Percentiles rank a stretch among this genome's conserved stretches.
These are phyloP conservation scores for Anas flavirostris DNA, from an alignment of 2,797 vertebrate species.

Conservation along the genomic window DNA sequence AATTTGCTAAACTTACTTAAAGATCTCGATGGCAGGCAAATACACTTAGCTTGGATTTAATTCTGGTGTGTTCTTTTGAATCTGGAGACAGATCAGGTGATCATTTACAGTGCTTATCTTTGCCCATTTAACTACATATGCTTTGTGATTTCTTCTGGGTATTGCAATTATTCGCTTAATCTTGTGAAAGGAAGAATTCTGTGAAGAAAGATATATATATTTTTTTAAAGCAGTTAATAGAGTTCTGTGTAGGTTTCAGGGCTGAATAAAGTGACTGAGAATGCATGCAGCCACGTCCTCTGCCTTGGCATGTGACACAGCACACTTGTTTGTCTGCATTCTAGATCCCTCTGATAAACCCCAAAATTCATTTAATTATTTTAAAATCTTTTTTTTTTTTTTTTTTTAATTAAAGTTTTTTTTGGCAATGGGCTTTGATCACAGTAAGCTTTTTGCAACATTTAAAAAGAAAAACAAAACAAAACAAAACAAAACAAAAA, in stretches of 20 bases:
- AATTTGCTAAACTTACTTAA: not conserved
- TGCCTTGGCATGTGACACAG: not conserved
- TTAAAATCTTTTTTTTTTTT: not conserved
- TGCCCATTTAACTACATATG: not conserved
- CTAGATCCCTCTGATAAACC: not conserved
- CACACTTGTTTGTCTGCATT: rapidly evolving
- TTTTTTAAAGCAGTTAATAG: not conserved
- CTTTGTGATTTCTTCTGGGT: not conserved
- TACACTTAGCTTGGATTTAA: rapidly evolving
- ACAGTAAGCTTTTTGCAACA: not conserved
- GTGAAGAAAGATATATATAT: not conserved
- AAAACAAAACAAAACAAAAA: not conserved
- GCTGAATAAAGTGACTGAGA: not conserved
- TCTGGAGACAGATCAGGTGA: not conserved
- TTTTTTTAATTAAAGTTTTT: rapidly evolving
- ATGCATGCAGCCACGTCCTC: not conserved
- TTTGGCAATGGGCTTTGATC: not conserved
- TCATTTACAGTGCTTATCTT: not conserved
- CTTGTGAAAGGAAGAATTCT: not conserved
- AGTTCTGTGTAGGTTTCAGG: not conserved
- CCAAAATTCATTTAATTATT: not conserved
- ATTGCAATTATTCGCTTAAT: not conserved
- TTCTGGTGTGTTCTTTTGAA: not conserved
- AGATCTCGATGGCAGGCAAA: not conserved
- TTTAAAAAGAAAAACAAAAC: not conserved